Percentiles rank a stretch among this genome's conserved stretches.
Evolutionary conservation across 2,888 invertebrate genomes (phyloP).

Genomic region (Tyria jacobaeae): DNA sequence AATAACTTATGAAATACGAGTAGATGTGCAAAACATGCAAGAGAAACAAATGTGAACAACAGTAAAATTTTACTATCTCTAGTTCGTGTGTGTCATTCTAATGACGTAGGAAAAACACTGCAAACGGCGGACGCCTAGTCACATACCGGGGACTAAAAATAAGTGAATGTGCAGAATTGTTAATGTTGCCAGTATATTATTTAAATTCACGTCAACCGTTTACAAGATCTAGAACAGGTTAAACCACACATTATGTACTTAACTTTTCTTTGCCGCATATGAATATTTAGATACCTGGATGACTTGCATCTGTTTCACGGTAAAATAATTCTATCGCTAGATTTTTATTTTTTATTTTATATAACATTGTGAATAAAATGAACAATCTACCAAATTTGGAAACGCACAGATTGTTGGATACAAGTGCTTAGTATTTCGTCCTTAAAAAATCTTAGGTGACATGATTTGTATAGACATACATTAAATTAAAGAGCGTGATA

Average conservation of each 20-base stretch:
- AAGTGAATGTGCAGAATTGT: slow-evolving; percentile 73
- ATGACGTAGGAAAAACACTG: slow-evolving; percentile 63
- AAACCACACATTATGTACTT: slow-evolving; percentile 47
- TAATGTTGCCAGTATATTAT: slow-evolving; percentile 59
- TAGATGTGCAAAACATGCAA: slow-evolving; percentile 27
- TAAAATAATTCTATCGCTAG: not conserved
- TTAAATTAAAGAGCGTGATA: too few species aligned
- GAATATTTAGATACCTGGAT: slow-evolving; percentile 10
- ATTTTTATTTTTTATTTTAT: too few species aligned
- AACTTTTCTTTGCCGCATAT: slow-evolving; percentile 44
- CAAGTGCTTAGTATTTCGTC: too few species aligned
- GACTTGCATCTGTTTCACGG: slow-evolving; percentile 5
- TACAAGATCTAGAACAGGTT: slow-evolving; percentile 63
- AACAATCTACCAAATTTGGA: too few species aligned
- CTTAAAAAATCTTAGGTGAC: too few species aligned
- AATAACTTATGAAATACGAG: slow-evolving; percentile 17
- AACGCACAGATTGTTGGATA: too few species aligned
- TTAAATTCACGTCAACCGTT: slow-evolving; percentile 71
- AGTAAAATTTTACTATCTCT: slow-evolving; percentile 55
- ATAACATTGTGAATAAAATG: too few species aligned
- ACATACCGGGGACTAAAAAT: slow-evolving; percentile 62
- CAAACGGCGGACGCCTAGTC: slow-evolving; percentile 44
- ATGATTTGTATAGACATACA: too few species aligned
- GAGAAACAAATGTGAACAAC: slow-evolving; percentile 50
- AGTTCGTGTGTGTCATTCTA: slow-evolving; percentile 57